phyloP scores from a whole-genome alignment of 2,113 vertebrate genomes.

The Nycticebus coucang region DNA sequence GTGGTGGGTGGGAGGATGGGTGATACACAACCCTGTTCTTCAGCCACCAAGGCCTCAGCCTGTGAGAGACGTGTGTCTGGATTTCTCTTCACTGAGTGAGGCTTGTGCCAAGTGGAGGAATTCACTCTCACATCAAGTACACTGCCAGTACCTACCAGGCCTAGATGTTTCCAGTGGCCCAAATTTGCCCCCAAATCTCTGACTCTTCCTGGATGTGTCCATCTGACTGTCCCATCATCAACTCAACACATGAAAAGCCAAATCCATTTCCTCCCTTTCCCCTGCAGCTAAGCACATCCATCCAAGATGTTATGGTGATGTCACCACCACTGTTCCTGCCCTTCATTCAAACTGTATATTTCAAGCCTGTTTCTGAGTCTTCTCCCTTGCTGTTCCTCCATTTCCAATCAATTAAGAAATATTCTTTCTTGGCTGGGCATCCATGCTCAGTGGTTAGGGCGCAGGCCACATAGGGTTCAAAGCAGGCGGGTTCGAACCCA shows the following conservation, averaged over 20 bases:
- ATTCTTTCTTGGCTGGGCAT: neutral
- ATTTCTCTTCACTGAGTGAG: neutral
- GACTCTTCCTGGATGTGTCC: neutral
- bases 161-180: neutral
- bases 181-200: neutral
- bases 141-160: fast-evolving
- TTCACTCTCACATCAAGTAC: neutral
- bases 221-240: neutral
- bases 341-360: neutral
- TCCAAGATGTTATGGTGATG: neutral
- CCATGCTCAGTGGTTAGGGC: no score
- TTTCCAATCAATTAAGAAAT: neutral
- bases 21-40: neutral
- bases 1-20: neutral
- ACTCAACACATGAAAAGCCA: neutral
- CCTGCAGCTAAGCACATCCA: neutral
- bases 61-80: neutral
- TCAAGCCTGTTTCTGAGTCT: neutral
- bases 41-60: neutral
- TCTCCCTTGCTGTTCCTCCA: neutral
- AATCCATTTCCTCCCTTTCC: neutral
- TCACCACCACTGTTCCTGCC: neutral
- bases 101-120: neutral
- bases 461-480: no score
- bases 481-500: no score